Percentiles rank a stretch among this genome's conserved stretches.
Evolutionary conservation across 2,888 invertebrate genomes (phyloP).

Genomic region (Perizoma affinitatum): DNA sequence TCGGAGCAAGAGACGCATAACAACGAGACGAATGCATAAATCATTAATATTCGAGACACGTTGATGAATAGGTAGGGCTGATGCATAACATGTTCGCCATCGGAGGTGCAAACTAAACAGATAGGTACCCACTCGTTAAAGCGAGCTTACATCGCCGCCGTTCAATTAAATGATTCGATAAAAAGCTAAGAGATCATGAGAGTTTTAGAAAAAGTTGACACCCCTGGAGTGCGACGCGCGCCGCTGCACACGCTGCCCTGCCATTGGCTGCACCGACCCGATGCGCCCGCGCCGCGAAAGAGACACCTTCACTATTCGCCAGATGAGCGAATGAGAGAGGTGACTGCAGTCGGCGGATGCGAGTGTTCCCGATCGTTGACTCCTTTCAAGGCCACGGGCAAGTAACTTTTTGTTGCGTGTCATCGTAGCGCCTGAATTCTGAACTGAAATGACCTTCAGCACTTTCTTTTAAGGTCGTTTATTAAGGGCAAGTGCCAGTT

Average conservation of each 20-base stretch:
- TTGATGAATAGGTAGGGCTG: conserved; percentile 57
- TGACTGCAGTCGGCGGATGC: conserved; percentile 75
- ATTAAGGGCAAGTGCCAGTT: conserved; percentile 20
- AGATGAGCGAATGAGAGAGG: conserved; percentile 54
- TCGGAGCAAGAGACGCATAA: conserved; percentile 58
- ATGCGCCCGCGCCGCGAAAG: conserved; percentile 59
- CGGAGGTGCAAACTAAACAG: conserved; percentile 2
- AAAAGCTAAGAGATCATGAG: conserved; percentile 65
- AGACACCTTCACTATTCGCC: conserved; percentile 42
- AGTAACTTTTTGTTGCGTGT: conserved; percentile 72
- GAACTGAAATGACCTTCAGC: conserved; percentile 71
- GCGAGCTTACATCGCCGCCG: conserved; percentile 49
- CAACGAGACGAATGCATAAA: conserved; percentile 55
- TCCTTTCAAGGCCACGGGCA: conserved; percentile 76
- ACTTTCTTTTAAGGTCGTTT: conserved; percentile 76
- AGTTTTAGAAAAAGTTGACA: conserved; percentile 78
- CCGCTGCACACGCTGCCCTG: conserved; percentile 73
- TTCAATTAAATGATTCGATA: conserved; percentile 67
- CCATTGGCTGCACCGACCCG: conserved; percentile 62
- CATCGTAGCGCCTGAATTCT: conserved; percentile 70
- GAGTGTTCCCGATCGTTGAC: conserved; percentile 82
- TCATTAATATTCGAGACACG: conserved; percentile 74
- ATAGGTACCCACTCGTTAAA: conserved; percentile 17
- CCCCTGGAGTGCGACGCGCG: conserved; percentile 79
- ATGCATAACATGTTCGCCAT: conserved; percentile 39